Evolutionary conservation across 2,113 vertebrate species (phyloP).

Genomic region (Neotoma lepida): DNA sequence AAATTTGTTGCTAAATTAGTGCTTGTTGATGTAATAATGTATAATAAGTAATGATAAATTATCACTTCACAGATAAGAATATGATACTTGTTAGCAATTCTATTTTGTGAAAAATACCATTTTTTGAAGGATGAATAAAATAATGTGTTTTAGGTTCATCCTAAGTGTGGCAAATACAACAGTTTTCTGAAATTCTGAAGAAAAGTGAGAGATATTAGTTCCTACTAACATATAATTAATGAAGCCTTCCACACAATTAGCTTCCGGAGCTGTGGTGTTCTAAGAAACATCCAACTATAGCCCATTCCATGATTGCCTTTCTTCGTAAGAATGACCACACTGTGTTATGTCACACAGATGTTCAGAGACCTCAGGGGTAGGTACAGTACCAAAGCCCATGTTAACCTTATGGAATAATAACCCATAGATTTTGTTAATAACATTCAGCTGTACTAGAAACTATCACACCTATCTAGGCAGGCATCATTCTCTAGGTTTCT

Average conservation of each 20-base stretch:
- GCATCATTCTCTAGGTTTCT: not conserved
- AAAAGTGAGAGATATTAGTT: not conserved
- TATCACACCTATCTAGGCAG: not conserved
- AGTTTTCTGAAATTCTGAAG: not conserved
- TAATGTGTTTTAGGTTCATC: not conserved
- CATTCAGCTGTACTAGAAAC: not conserved
- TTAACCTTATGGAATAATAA: conserved; percentile 19
- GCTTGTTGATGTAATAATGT: not conserved
- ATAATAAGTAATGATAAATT: not conserved
- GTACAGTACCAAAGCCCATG: not conserved
- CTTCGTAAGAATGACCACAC: not conserved
- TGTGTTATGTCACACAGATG: not conserved
- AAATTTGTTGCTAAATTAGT: not conserved
- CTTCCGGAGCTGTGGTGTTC: not conserved
- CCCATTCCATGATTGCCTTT: not conserved
- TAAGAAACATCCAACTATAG: conserved; percentile 1
- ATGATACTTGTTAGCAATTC: not conserved
- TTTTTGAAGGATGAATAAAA: not conserved
- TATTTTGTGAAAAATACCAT: not conserved
- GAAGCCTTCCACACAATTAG: not conserved
- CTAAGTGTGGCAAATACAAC: not conserved
- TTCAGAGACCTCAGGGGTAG: not conserved
- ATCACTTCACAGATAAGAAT: not conserved
- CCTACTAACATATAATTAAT: conserved; percentile 9
- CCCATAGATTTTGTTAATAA: not conserved